Evolutionary conservation across 64 coral and sea anemone genomes (phyloP).

Genomic region (Pocillopora damicornis): DNA sequence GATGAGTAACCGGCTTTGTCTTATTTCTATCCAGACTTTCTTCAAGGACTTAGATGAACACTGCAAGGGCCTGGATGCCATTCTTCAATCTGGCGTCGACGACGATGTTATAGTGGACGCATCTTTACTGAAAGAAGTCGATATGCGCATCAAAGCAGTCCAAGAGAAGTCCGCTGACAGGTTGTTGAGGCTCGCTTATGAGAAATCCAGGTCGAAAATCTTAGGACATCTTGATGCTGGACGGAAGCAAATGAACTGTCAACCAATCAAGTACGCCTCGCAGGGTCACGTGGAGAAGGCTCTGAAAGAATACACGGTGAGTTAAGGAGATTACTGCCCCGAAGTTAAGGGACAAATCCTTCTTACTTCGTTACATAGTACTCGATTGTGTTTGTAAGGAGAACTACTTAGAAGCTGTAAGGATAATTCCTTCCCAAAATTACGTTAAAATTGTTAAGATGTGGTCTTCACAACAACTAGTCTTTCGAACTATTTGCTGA

Average conservation of each 20-base stretch:
- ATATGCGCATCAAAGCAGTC: slow-evolving; percentile 58
- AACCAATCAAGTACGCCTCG: slow-evolving; percentile 64
- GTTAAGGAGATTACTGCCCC: neutral
- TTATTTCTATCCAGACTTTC: slow-evolving; percentile 59
- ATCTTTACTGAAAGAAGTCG: slow-evolving; percentile 48
- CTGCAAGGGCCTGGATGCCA: slow-evolving; percentile 18
- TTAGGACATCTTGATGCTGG: slow-evolving; percentile 46
- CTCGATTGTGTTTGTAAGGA: no score
- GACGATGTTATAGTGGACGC: slow-evolving; percentile 71
- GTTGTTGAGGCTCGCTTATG: slow-evolving; percentile 56
- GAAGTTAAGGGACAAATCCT: neutral
- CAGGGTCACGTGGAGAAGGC: slow-evolving; percentile 68
- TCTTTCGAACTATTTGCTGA: no score
- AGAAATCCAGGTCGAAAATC: slow-evolving; percentile 61
- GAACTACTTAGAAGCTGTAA: no score
- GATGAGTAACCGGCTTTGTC: neutral
- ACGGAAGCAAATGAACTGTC: slow-evolving; percentile 50
- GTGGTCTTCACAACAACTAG: no score
- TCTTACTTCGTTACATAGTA: neutral
- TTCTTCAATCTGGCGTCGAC: slow-evolving; percentile 51
- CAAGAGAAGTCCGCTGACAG: slow-evolving; percentile 52
- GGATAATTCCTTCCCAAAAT: no score
- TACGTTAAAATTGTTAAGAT: no score
- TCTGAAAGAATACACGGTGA: slow-evolving; percentile 56
- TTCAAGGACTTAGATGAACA: slow-evolving; percentile 72